Conservation (phyloP, 2,797 vertebrate genomes). For the Danionella dracula region DNA sequence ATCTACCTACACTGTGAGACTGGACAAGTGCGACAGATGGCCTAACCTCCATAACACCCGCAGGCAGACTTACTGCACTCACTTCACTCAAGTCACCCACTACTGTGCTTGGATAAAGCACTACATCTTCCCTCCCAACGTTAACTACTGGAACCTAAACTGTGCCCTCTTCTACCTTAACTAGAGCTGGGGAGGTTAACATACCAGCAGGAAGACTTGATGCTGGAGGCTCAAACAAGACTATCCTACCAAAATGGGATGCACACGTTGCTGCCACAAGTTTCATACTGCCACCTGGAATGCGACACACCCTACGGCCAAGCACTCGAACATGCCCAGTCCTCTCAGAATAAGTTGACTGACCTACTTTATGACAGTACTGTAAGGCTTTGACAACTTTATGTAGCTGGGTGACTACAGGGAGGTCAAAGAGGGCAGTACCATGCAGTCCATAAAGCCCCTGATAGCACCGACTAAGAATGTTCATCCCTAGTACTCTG, state of each 20-base stretch:
- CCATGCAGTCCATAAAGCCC: too few species aligned
- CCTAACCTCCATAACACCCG: not conserved
- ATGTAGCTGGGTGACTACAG: not conserved
- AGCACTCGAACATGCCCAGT: too few species aligned
- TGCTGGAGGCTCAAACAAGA: not conserved
- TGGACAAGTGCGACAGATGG: not conserved
- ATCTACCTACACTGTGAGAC: not conserved
- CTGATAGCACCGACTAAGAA: not conserved
- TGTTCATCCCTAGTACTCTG: too few species aligned
- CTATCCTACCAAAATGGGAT: not conserved
- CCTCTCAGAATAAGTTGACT: not conserved
- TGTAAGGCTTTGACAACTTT: not conserved
- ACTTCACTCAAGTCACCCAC: not conserved
- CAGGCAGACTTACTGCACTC: not conserved
- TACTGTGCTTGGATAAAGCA: not conserved
- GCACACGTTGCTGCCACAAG: not conserved
- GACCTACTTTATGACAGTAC: not conserved
- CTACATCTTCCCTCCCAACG: fast-evolving
- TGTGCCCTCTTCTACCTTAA: fast-evolving
- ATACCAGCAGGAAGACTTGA: not conserved
- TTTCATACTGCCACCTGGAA: not conserved
- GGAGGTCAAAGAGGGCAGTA: not conserved
- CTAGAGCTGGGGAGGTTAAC: not conserved
- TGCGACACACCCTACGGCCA: not conserved
- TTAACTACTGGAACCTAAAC: not conserved